Conservation (phyloP, 2,797 vertebrate genomes). For the Holocentrus rufus region DNA sequence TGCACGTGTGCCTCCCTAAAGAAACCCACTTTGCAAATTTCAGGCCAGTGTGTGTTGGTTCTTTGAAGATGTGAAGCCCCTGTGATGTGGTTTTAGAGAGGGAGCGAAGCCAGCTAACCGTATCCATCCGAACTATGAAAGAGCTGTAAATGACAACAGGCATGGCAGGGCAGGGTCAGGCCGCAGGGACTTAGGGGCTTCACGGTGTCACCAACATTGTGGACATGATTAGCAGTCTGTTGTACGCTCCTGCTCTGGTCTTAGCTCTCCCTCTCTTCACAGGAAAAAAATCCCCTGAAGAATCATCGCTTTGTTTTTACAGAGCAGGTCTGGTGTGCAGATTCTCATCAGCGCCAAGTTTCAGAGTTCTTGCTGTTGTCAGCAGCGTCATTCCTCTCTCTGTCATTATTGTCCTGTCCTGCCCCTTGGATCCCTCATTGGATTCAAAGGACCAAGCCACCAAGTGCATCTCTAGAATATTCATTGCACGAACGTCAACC, state of each 20-base stretch:
- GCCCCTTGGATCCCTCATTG: slow-evolving; percentile 42
- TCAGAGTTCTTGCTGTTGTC: slow-evolving; percentile 53
- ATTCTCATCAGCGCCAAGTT: slow-evolving; percentile 50
- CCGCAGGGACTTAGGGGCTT: slow-evolving; percentile 35
- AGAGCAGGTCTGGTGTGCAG: slow-evolving; percentile 63
- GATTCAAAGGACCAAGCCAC: slow-evolving; percentile 61
- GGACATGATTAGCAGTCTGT: slow-evolving; percentile 32
- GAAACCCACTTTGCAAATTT: slow-evolving; percentile 35
- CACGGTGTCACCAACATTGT: slow-evolving; percentile 29
- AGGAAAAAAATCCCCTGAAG: slow-evolving; percentile 27
- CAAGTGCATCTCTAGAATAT: slow-evolving; percentile 64
- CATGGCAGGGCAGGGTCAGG: slow-evolving; percentile 41
- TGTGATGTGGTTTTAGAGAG: slow-evolving; percentile 75
- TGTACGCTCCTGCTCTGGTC: slow-evolving; percentile 32
- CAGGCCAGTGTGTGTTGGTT: slow-evolving; percentile 52
- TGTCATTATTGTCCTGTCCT: slow-evolving; percentile 62
- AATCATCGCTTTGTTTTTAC: slow-evolving; percentile 59
- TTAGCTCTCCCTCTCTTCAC: slow-evolving; percentile 4
- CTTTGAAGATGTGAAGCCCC: slow-evolving; percentile 77
- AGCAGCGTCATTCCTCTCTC: slow-evolving; percentile 52
- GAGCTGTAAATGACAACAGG: slow-evolving; percentile 69
- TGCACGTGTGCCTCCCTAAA: slow-evolving; percentile 59
- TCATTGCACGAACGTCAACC: slow-evolving; percentile 60
- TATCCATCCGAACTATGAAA: slow-evolving; percentile 60
- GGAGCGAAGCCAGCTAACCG: slow-evolving; percentile 59